Base-by-base conservation (phyloP, 2,797 vertebrate genomes). In the Ceryle rudis region DNA sequence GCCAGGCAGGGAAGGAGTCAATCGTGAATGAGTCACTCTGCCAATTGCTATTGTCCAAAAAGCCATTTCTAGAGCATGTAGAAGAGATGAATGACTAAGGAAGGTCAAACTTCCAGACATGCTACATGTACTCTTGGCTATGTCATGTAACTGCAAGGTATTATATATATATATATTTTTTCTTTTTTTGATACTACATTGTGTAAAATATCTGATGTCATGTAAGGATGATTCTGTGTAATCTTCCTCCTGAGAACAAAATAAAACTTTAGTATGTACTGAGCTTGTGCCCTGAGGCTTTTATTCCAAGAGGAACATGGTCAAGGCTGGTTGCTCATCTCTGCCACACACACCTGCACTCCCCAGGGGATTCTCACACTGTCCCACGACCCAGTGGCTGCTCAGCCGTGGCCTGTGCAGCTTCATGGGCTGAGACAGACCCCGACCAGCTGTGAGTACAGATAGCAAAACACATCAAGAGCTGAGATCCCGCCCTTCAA, bases 161-260 rank as follows among this genome's bases (percentile, higher is more conserved):
- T 91, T 94, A 85, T 64, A 72, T 69, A 88, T 70, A 88, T 35
- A 70, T 79, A 88, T 86, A 69, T 90, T 69, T 92, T 81, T 84
- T 54, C n/a, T 46, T 89, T 94, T 44, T 95, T 95, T 95, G 64
- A 92, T 95, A 95, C 84, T 92, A 84, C 39, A 42, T 86, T 86
- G 70, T 90, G 73, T 94, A 94, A 96, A 94, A 81, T 89, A 90
- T 17, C 83, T 20, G 0, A 52, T 75, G 39, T 52, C 81, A 66
- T 28, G 11, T 86, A 86, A 94, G 86, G 90, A 89, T 70, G 74
- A 60, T 89, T 89, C 66, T 80, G 70, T 55, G 67, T 70, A 89
- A 77, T 81, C 83, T 81, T 92, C 62, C 55, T 87, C 14, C 46
- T 82, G 71, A 96, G 87, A 93, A 90, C 37, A 92, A 90, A 97